phyloP scores from a whole-genome alignment of 2,888 invertebrate genomes.

The Petrolisthes manimaculis region DNA sequence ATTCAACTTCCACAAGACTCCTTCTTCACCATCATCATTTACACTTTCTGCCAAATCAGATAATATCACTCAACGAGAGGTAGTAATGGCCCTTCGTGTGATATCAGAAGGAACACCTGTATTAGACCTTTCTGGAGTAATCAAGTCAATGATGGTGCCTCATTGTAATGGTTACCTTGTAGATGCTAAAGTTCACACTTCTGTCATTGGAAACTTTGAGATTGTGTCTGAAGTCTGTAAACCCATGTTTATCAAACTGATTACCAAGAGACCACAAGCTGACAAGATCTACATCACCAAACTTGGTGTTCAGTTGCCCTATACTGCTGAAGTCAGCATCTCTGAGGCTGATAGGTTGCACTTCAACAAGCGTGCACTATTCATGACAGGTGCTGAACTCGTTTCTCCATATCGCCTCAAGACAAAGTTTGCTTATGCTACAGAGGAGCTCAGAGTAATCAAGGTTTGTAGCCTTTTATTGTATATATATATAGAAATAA shows the following conservation, averaged over 20 bases:
- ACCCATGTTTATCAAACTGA: constrained; percentile 27
- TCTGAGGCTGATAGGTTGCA: background rate
- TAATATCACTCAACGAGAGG: background rate
- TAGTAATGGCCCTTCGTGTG: constrained; percentile 12
- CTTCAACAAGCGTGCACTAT: background rate
- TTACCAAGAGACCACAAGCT: background rate
- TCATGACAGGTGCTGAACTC: background rate
- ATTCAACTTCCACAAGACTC: constrained; percentile 26
- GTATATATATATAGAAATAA: too few species aligned
- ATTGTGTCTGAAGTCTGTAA: constrained; percentile 25
- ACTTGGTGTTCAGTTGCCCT: constrained; percentile 18
- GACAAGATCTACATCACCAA: constrained; percentile 19
- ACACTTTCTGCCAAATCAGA: constrained; percentile 19
- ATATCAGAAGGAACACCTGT: background rate
- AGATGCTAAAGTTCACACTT: constrained; percentile 6
- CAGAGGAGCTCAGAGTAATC: background rate
- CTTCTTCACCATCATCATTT: background rate
- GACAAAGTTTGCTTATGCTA: background rate
- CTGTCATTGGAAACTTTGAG: constrained; percentile 10
- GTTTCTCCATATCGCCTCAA: background rate
- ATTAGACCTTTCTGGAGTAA: constrained; percentile 34
- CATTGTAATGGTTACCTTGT: constrained; percentile 34
- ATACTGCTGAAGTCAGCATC: constrained; percentile 24
- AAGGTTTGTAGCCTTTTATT: constrained; percentile 16
- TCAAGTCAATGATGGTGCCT: background rate